These are phyloP conservation scores for Origma solitaria DNA, from an alignment of 2,113 vertebrate genomes.

Conservation along the genomic window DNA sequence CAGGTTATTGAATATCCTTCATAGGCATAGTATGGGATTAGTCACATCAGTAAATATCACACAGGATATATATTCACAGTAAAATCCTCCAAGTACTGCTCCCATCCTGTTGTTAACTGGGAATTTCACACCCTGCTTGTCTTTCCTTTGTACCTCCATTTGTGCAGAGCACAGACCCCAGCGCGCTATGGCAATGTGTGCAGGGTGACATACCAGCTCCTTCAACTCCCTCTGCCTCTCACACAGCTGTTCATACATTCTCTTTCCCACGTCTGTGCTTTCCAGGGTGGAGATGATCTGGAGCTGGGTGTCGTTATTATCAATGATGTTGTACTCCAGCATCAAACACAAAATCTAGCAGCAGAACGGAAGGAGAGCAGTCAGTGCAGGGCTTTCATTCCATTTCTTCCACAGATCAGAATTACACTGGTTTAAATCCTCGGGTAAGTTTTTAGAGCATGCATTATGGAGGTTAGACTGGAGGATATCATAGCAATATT, in stretches of 20 bases:
- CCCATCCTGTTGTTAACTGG: slow-evolving; percentile 22
- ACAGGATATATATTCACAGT: background rate
- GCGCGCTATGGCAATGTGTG: background rate
- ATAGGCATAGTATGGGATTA: slow-evolving; percentile 33
- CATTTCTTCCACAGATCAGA: background rate
- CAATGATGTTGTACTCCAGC: slow-evolving; percentile 99
- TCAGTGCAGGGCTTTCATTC: background rate
- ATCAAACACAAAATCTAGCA: slow-evolving; percentile 94
- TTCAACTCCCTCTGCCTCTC: slow-evolving; percentile 96
- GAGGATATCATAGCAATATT: background rate
- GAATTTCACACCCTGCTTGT: slow-evolving; percentile 45
- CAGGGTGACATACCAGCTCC: slow-evolving; percentile 87
- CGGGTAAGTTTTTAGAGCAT: background rate
- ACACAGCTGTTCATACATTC: slow-evolving; percentile 98
- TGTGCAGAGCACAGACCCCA: slow-evolving; percentile 37
- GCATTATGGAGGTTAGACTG: background rate
- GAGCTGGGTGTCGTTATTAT: slow-evolving; percentile 97
- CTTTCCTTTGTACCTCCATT: slow-evolving; percentile 55
- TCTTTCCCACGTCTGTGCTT: slow-evolving; percentile 92
- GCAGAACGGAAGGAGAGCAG: background rate
- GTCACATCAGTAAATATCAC: background rate
- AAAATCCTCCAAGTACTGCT: slow-evolving; percentile 3
- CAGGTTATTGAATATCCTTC: slow-evolving; percentile 24
- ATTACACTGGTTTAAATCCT: background rate
- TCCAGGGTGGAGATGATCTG: slow-evolving; percentile 99